Evolutionary conservation across 2,888 invertebrate species (phyloP), one percentile per base, ranked within the genome.

Genomic region (Barypeithes pellucidus): DNA sequence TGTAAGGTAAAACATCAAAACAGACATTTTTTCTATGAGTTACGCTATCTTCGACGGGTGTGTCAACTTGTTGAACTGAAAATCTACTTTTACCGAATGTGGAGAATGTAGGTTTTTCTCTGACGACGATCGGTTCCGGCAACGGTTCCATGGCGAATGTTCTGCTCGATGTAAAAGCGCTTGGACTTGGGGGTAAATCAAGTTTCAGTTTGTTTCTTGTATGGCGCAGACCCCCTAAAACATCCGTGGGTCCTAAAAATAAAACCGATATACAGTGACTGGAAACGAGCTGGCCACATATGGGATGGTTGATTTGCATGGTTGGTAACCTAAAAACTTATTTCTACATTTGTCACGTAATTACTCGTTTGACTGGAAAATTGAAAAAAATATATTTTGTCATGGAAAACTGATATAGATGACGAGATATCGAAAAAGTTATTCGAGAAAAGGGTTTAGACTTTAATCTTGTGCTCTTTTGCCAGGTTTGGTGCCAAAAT

Each of bases 131-230:
- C 0, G 88, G 88, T 36, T 89, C 89, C 3, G 77, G 65, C 5
- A 54, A 54, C 11, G 72, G 68, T 68, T 72, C 72, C 45, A 89
- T 77, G 9, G 80, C 80, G 71, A 85, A 85, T 9, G 79, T 78
- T 79, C 83, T 83, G 12, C 73, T 80, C 3, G 84, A 82, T 14
- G 84, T 83, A 76, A 86, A 86, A 11, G 86, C 84, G 61, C 83
- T 85, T 0, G 90, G 90, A 79, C 89, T 89, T 1, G 89, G 89
- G 0, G 90, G 90, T 29, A 94, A 85, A 84, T 94, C 93, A 9
- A 94, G 87, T 82, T 92, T 93, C 14, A 94, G 87, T 76, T 89
- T 89, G 83, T 92, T 91, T 73, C 93, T 86, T 4, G 93, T 93
- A 82, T 94, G 94, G 12, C 93, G 85, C 43, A 94, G 84, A 11